Evolutionary conservation across 2,888 invertebrate species (phyloP).

Genomic region (Callinectes sapidus): DNA sequence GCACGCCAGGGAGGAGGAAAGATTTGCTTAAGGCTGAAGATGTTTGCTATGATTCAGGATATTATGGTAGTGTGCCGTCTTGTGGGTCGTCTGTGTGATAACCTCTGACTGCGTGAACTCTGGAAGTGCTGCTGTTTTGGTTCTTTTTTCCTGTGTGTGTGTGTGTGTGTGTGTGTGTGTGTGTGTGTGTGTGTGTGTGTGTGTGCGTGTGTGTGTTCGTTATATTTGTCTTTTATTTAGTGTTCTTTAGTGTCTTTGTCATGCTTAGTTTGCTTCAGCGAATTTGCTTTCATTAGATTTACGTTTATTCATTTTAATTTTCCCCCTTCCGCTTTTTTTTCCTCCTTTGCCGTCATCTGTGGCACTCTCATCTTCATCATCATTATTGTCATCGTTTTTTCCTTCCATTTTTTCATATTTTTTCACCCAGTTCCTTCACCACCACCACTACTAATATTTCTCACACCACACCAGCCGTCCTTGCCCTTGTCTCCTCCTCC

Average conservation of each 20-base stretch:
- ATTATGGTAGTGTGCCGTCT: not conserved
- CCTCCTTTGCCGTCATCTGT: not conserved
- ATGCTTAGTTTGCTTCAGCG: not conserved
- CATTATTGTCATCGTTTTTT: not conserved
- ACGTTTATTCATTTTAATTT: no score
- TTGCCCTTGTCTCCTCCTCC: not conserved
- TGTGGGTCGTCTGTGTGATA: not conserved
- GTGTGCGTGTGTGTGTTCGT: not conserved
- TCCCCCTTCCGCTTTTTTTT: not conserved
- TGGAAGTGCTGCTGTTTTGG: not conserved
- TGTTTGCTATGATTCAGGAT: not conserved
- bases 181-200: no score
- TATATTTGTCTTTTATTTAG: not conserved
- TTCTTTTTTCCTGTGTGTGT: no score
- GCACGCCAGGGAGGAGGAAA: not conserved
- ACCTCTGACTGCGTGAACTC: not conserved
- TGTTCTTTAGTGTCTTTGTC: not conserved
- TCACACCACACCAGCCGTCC: slow-evolving; percentile 11
- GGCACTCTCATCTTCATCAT: not conserved
- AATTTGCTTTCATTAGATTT: not conserved
- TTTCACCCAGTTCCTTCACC: not conserved
- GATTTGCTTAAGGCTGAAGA: not conserved
- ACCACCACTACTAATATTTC: not conserved
- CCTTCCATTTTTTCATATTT: not conserved
- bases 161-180: no score